These are phyloP conservation scores for Limnephilus lunatus DNA, from an alignment of 2,888 invertebrate genomes.

Conservation along the genomic window DNA sequence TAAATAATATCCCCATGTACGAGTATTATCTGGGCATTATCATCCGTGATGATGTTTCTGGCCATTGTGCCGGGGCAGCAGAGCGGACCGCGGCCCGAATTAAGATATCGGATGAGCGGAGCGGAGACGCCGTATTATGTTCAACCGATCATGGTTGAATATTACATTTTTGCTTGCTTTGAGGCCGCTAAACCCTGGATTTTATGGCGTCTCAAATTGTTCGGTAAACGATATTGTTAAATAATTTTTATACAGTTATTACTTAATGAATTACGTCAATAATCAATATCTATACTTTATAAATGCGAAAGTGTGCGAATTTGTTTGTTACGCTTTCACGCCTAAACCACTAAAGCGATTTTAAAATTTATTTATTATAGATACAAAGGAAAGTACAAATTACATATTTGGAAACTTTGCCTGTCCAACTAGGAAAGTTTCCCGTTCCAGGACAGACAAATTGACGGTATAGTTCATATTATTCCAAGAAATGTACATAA, in stretches of 20 bases:
- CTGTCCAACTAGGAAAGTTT: too few relatives aligned
- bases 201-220: not conserved
- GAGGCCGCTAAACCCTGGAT: not conserved
- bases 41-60: conserved; percentile 20
- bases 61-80: conserved; percentile 38
- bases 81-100: conserved; percentile 13
- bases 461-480: too few relatives aligned
- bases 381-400: too few relatives aligned
- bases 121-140: not conserved
- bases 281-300: too few relatives aligned
- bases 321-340: too few relatives aligned
- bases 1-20: not conserved
- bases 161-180: conserved; percentile 2
- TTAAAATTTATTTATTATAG: too few relatives aligned
- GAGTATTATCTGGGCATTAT: not conserved
- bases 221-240: not conserved
- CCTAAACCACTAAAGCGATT: too few relatives aligned
- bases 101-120: conserved; percentile 45
- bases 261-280: not conserved
- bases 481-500: too few relatives aligned
- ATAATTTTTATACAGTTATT: not conserved
- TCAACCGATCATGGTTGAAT: not conserved
- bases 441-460: too few relatives aligned
- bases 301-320: too few relatives aligned
- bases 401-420: too few relatives aligned